These are phyloP conservation scores for Epinotia ramella DNA, from an alignment of 2,888 invertebrate species.

Conservation along the genomic window DNA sequence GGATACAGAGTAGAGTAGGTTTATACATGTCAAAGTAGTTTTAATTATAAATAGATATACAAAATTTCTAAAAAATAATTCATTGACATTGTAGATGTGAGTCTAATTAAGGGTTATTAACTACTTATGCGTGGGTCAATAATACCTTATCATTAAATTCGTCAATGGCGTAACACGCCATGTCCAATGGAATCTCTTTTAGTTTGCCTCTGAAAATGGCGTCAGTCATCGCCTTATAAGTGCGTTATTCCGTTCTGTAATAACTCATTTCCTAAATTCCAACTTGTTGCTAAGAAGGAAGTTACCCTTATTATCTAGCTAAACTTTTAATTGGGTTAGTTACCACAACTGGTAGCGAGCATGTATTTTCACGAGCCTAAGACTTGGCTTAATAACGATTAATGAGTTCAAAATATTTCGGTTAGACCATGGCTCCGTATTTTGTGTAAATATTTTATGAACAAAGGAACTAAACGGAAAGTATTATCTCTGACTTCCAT, in stretches of 20 bases:
- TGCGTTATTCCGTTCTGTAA: conserved; percentile 20
- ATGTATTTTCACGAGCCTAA: conserved; percentile 30
- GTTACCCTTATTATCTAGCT: conserved; percentile 33
- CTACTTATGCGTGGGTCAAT: too few species aligned
- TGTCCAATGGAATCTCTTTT: too few species aligned
- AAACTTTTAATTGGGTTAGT: conserved; percentile 44
- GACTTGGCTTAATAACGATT: conserved; percentile 28
- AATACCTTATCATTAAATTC: too few species aligned
- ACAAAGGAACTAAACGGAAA: not conserved
- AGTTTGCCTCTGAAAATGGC: too few species aligned
- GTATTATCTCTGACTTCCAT: too few species aligned
- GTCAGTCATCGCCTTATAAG: not conserved
- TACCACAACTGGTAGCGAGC: conserved; percentile 25
- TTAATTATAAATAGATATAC: too few species aligned
- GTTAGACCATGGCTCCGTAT: not conserved
- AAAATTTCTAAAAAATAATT: too few species aligned
- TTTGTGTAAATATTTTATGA: not conserved
- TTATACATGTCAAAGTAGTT: too few species aligned
- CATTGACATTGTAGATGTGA: too few species aligned
- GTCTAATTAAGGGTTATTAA: too few species aligned
- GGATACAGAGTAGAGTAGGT: too few species aligned
- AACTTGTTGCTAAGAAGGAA: conserved; percentile 29
- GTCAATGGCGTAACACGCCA: too few species aligned
- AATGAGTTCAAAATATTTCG: conserved; percentile 28
- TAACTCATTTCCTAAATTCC: conserved; percentile 20